These are phyloP conservation scores for Protosalanx chinensis DNA, from an alignment of 2,797 vertebrate species.

Conservation along the genomic window DNA sequence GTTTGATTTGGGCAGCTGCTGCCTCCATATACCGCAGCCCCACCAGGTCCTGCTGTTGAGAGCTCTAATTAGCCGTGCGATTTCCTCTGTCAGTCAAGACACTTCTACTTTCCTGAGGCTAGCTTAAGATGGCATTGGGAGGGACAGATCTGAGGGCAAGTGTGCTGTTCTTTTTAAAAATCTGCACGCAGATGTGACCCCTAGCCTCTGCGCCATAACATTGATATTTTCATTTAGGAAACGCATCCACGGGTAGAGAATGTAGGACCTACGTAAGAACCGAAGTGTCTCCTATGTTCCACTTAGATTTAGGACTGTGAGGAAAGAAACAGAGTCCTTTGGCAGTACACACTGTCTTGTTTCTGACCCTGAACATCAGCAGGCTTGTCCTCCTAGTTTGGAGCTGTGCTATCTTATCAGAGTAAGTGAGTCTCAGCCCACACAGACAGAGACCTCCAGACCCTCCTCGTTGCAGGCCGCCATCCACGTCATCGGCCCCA, in stretches of 20 bases:
- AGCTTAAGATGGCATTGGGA: conserved; percentile 12
- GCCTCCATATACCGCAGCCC: conserved; percentile 7
- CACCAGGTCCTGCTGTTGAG: conserved; percentile 31
- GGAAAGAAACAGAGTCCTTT: neutral
- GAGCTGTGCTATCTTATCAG: conserved; percentile 55
- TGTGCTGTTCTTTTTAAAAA: neutral
- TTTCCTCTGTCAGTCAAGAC: conserved; percentile 48
- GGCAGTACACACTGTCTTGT: neutral
- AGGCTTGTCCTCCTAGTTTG: conserved; percentile 7
- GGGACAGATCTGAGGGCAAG: conserved; percentile 7
- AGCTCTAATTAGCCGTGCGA: conserved; percentile 44
- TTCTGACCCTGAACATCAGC: conserved; percentile 39
- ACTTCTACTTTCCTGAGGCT: conserved; percentile 14
- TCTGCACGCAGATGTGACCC: neutral
- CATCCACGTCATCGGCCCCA: neutral
- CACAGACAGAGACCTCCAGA: conserved; percentile 31
- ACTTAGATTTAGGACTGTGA: neutral
- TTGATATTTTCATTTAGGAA: conserved; percentile 14
- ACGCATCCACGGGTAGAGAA: conserved; percentile 2
- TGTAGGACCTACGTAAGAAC: neutral
- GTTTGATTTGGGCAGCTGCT: conserved; percentile 3
- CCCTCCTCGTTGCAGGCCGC: neutral
- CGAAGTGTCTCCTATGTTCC: neutral
- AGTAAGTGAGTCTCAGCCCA: conserved; percentile 37
- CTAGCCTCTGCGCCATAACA: neutral